Evolutionary conservation across 2,888 invertebrate species (phyloP).

Genomic region (Drosophila nr. perissopoda): DNA sequence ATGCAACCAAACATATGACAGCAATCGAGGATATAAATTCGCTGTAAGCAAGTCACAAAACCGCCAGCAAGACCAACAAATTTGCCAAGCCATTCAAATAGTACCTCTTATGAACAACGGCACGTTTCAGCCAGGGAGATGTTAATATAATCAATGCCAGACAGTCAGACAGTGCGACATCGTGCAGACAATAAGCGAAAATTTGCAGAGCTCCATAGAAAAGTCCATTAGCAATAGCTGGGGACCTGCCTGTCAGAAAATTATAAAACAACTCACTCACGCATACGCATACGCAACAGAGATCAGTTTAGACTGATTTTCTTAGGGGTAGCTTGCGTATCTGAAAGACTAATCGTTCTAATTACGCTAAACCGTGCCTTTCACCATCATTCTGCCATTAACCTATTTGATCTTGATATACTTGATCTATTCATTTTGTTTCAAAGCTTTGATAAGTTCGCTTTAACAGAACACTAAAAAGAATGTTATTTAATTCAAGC

Average conservation of each 20-base stretch:
- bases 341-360: not conserved
- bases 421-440: too few relatives aligned
- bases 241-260: not conserved
- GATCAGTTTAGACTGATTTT: not conserved
- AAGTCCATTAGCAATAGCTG: conserved; percentile 9
- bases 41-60: not conserved
- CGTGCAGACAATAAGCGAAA: conserved; percentile 43
- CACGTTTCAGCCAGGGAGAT: conserved; percentile 40
- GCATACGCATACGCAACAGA: not conserved
- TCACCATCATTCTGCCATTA: not conserved
- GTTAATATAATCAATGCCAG: conserved; percentile 65
- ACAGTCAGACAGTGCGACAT: conserved; percentile 39
- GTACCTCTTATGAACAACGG: conserved; percentile 1
- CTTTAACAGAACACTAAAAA: too few relatives aligned
- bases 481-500: too few relatives aligned
- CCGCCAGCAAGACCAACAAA: conserved; percentile 11
- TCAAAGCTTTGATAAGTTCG: not conserved
- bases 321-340: not conserved
- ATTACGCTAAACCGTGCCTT: not conserved
- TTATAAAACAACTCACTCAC: not conserved
- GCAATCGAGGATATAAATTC: conserved; percentile 22
- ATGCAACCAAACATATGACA: conserved; percentile 13
- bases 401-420: too few relatives aligned
- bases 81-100: conserved; percentile 39
- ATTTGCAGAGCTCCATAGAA: conserved; percentile 11